These are phyloP conservation scores for Caprella mutica DNA, from an alignment of 2,888 invertebrate genomes.

Conservation along the genomic window DNA sequence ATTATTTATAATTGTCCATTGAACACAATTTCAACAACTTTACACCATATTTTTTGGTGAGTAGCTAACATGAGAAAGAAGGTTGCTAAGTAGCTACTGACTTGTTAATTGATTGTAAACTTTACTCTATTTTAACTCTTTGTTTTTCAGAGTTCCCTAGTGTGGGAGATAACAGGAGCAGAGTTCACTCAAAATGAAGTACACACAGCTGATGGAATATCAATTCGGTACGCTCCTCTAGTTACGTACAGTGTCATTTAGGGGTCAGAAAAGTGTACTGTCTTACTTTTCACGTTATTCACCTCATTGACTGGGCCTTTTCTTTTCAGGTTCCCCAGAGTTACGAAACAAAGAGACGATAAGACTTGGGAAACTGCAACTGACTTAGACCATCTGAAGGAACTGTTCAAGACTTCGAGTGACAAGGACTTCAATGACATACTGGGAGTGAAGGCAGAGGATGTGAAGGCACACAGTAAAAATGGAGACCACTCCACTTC, in stretches of 20 bases:
- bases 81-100: too few relatives aligned
- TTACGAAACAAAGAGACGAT: slow-evolving; percentile 56
- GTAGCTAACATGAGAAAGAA: too few relatives aligned
- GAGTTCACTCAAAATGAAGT: slow-evolving; percentile 50
- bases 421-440: background rate
- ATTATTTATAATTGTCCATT: too few relatives aligned
- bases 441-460: background rate
- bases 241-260: slow-evolving; percentile 50
- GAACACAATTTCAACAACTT: too few relatives aligned
- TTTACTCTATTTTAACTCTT: too few relatives aligned
- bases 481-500: too few relatives aligned
- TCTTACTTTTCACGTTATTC: background rate
- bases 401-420: background rate
- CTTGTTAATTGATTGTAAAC: too few relatives aligned
- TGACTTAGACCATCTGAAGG: slow-evolving; percentile 41
- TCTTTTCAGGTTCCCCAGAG: slow-evolving; percentile 7
- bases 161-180: slow-evolving; percentile 86
- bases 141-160: slow-evolving; percentile 52
- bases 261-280: background rate
- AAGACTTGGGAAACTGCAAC: slow-evolving; percentile 78
- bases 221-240: slow-evolving; percentile 83
- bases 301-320: too few relatives aligned
- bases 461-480: too few relatives aligned
- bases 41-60: too few relatives aligned
- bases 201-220: slow-evolving; percentile 87